These are phyloP conservation scores for Stenopsyche tienmushanensis DNA, from an alignment of 1,140 invertebrate genomes.

Conservation along the genomic window DNA sequence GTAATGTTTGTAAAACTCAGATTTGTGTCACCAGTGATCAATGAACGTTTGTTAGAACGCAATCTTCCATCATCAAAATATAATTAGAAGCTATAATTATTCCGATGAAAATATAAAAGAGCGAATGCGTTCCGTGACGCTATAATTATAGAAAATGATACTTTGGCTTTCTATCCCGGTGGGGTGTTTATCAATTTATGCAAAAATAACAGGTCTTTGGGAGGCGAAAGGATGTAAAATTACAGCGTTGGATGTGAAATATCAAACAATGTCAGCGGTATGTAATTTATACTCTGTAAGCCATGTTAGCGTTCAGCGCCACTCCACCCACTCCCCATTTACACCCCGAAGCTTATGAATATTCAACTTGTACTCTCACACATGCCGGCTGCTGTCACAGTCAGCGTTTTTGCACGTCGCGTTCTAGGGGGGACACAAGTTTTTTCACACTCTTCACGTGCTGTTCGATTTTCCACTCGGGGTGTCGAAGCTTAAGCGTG, in stretches of 20 bases:
- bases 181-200: not conserved
- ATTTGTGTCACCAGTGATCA: no score
- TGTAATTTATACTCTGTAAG: slow-evolving; percentile 8
- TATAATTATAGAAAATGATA: no score
- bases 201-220: not conserved
- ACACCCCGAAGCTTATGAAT: not conserved
- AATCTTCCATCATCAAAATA: no score
- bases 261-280: slow-evolving; percentile 11
- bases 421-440: not conserved
- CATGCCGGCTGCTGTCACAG: not conserved
- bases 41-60: no score
- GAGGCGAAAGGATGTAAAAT: not conserved
- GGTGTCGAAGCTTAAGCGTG: no score
- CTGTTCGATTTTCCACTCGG: no score
- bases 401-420: not conserved
- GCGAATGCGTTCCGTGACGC: no score
- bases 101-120: no score
- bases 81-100: no score
- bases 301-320: not conserved
- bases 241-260: slow-evolving; percentile 5
- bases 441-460: no score
- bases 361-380: slow-evolving; percentile 6
- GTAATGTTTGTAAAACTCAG: no score
- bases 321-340: not conserved
- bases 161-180: no score